Conservation (phyloP, 2,888 invertebrate species). For the Cantharis rufa region DNA sequence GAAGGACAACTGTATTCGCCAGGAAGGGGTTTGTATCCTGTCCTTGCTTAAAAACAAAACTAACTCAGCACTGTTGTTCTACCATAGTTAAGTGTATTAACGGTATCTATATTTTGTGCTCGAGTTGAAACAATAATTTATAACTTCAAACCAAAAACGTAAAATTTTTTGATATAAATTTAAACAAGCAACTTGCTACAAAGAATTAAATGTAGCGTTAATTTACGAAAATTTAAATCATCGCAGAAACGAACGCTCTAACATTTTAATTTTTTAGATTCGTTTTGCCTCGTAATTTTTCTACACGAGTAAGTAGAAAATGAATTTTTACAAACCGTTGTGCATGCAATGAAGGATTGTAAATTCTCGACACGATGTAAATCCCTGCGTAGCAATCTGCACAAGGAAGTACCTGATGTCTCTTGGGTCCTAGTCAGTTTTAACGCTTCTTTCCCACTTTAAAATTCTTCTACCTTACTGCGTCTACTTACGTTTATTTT, state of each 20-base stretch:
- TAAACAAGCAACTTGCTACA: not conserved
- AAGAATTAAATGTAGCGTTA: not conserved
- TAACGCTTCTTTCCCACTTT: constrained; percentile 30
- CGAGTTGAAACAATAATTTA: not conserved
- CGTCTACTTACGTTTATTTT: constrained; percentile 26
- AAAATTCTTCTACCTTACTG: constrained; percentile 18
- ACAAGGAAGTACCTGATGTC: constrained; percentile 23
- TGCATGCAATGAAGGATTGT: constrained; percentile 30
- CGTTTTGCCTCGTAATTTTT: constrained; percentile 12
- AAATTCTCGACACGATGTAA: constrained; percentile 35
- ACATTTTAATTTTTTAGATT: not conserved
- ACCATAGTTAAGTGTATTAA: constrained; percentile 17
- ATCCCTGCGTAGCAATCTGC: constrained; percentile 38
- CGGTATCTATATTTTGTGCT: constrained; percentile 2
- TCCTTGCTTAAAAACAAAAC: constrained; percentile 46
- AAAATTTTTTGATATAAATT: not conserved
- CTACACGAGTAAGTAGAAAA: constrained; percentile 27
- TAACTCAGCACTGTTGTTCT: constrained; percentile 31
- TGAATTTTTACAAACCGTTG: constrained; percentile 35
- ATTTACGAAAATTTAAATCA: not conserved
- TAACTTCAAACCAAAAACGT: not conserved
- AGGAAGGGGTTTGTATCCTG: constrained; percentile 51
- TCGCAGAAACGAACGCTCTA: not conserved
- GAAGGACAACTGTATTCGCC: constrained; percentile 50
- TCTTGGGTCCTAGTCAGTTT: constrained; percentile 26